These are phyloP conservation scores for Australoheros scitulus DNA, from an alignment of 2,113 vertebrate genomes.

Conservation along the genomic window DNA sequence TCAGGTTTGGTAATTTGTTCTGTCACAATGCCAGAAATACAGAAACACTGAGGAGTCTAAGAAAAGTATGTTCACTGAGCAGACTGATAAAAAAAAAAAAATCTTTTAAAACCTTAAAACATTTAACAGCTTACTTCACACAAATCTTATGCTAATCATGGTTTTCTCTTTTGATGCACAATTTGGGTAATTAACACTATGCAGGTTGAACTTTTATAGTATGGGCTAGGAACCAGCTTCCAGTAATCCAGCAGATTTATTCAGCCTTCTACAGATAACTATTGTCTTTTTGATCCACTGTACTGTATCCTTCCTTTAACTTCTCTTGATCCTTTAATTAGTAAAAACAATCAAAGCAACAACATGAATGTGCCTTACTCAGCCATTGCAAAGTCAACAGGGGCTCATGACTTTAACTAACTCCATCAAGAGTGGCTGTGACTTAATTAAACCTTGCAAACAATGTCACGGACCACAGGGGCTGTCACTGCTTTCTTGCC, in stretches of 20 bases:
- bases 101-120: not conserved
- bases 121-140: not conserved
- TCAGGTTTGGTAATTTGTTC: not conserved
- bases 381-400: slow-evolving; percentile 71
- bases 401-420: slow-evolving; percentile 71
- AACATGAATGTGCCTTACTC: slow-evolving; percentile 61
- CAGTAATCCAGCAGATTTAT: slow-evolving; percentile 14
- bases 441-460: slow-evolving; percentile 76
- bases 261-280: not conserved
- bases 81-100: not conserved
- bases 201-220: not conserved
- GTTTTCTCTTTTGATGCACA: not conserved
- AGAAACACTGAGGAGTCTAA: not conserved
- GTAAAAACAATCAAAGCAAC: slow-evolving; percentile 65
- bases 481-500: slow-evolving; percentile 44
- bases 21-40: not conserved
- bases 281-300: slow-evolving; percentile 18
- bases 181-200: not conserved
- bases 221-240: not conserved
- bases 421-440: slow-evolving; percentile 64
- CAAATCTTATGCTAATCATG: not conserved
- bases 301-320: slow-evolving; percentile 17
- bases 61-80: not conserved
- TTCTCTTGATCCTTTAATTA: slow-evolving; percentile 49
- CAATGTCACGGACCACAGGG: slow-evolving; percentile 72